Evolutionary conservation across 2,797 vertebrate genomes (phyloP), one percentile per base, ranked within the genome.

Genomic region (Emydoidea blandingii): DNA sequence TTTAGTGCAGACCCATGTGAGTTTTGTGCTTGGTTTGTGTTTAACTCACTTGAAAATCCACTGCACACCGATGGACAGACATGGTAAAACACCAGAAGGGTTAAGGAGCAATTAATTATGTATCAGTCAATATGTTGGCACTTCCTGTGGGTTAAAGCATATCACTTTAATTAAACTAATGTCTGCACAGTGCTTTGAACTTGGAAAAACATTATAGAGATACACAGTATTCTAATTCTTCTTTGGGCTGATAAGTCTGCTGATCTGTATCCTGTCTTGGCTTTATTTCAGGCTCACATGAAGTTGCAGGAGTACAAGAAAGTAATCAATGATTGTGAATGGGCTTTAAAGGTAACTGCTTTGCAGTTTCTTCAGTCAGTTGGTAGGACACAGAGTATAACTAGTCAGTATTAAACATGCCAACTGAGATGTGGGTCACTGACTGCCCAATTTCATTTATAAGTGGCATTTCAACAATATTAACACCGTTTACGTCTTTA

Each of bases 311-410:
- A 98, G 93, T 99, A 99, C 93, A 97, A 97, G 85, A 99, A 99
- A 89, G 99, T 99, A 68, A 97, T 99, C 88, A 90, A 41, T 91
- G 99, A 99, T 96, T 99, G 99, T 83, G 98, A 99, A 79, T 99
- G 99, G 99, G 99, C 99, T 54, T 94, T 99, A 87, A 99, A 98
- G 99, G 99, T 99, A 98, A 98, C 98, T 79, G 14, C 44, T 53
- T 83, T 87, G 31, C 37, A 1, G 16, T 10, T 72, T 37, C 83
- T 68, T 9, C 31, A 54, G 16, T 16, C 0, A 27, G 37, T 41
- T 23, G 5, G 37, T 29, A 49, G 74, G 27, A 78, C 41, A 27
- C 25, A 68, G 44, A 25, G 9, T 72, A 23, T 72, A 37, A 72
- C n/a, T 23, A 72, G 19, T 9, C n/a, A 6, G 18, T 21, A 68